Base-by-base conservation (phyloP, 2,797 vertebrate species). In the Margarornis squamiger region DNA sequence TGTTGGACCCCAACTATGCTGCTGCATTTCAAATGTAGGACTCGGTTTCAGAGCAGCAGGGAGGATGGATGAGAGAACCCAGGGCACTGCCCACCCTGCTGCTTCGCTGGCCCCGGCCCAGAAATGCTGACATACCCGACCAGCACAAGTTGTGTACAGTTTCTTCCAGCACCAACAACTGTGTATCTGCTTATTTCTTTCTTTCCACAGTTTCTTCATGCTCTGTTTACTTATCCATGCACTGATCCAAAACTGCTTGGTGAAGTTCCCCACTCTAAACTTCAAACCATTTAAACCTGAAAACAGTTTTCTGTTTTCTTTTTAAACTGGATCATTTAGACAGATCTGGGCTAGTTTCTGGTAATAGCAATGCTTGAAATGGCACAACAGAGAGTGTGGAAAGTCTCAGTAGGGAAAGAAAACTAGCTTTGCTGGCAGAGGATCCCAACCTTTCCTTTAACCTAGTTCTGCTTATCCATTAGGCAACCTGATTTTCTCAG, bases 81-180 rank as follows among this genome's bases (percentile, higher is more conserved):
- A n/a, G 7, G 14, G 32, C 7, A 1, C 6, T 1, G 0, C 23
- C 14, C 32, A 58, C 14, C 14, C 17, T 1, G 1, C 23, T 1
- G 2, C 43, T 73, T 67, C 49, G 9, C 7, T 30, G 18, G 17
- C 30, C 7, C 75, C 24, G 30, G 21, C 8, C 32, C 72, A 41
- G 13, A 22, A 63, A 5, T 2, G 2, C 43, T 7, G 23, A 70
- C 1, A 1, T 9, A 58, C 12, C n/a, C 65, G 51, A 14, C 7
- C 57, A 61, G 17, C 1, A 1, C 23, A 76, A 2, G 10, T 0
- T 36, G n/a, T 20, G 12, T 10, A 22, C 1, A 14, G 9, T 24
- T 58, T 61, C 22, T 43, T 23, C 22, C 55, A 76, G 14, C 1
- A 3, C 8, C 62, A 84, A 24, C 17, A 68, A 16, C 2, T 2